Base-by-base conservation (phyloP, 2,888 invertebrate genomes). In the Nemotelus pantherinus region DNA sequence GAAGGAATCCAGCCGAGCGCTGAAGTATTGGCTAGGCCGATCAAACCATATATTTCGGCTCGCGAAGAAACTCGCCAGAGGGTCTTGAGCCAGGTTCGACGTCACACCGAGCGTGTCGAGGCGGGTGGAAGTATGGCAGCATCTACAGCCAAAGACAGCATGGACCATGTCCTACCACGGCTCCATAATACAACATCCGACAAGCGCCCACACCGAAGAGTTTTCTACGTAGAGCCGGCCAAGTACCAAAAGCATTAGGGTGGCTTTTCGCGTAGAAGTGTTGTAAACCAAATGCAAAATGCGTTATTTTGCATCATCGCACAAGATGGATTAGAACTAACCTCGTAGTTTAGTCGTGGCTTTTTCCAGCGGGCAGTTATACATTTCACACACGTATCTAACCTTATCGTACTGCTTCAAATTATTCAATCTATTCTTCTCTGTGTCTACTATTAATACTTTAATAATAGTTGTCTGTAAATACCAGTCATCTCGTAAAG, bases 21-120 rank as follows among this genome's bases (percentile, higher is more conserved):
- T 85, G 88, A 89, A 86, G 86, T 89, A 70, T 88, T 90, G 82
- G 88, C 90, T 82, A 87, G 88, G 82, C 92, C 92, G 81, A 89
- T 92, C 79, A 90, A 91, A 86, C 92, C 91, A 57, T 93, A 93
- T 86, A 89, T 92, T 83, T 90, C 92, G 58, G 89, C 92, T 79
- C 89, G 93, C 81, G 92, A 93, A 67, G 88, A 88, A 82, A 92
- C 92, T 80, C 89, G 92, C 80, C 89, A 89, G 82, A 91, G 90
- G 82, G 92, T 93, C 76, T 88, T 92, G 79, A 86, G 88, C 76
- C 87, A 89, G 81, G 89, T 93, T 78, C 89, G 90, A 45, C 89
- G 89, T 82, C 90, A 90, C 82, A 90, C 90, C 85, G 89, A 90
- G 81, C 87, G 89, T 77, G 87, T 88, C 82, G 91, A 91, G 81